Evolutionary conservation across 2,888 invertebrate species (phyloP), one percentile per base, ranked within the genome.

Genomic region (Chorisops tibialis): DNA sequence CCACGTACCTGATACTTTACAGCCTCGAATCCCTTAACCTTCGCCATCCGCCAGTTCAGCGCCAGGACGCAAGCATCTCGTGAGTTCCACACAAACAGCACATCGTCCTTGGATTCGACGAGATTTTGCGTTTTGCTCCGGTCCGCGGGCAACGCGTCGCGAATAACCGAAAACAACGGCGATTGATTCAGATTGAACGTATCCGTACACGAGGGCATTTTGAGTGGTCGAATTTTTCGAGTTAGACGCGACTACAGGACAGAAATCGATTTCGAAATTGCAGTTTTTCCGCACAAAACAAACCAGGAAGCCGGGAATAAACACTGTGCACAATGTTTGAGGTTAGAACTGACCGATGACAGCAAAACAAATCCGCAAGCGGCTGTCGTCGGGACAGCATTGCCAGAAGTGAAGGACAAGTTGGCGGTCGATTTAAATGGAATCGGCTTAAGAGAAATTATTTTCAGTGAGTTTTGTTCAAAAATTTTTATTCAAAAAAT

Each of bases 11-110:
- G 83, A 69, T 81, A 79, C 58, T 76, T 71, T 56, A 81, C 69
- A 41, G 75, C 74, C 52, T 79, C 75, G 22, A 73, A 73, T 60
- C 73, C 74, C 60, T 78, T 72, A 35, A 74, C 68, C 56, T 78
- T 73, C 7, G 77, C 76, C 16, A 77, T 75, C 66, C 82, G 75
- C 71, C 85, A 74, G 74, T 86, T 84, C 64, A 84, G 73, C 22
- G 81, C 81, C 66, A 84, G 72, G 63, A 87, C 74, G 66, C 82
- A 82, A 65, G 79, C 80, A 67, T 84, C 82, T 37, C 79, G 76
- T 1, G 81, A 79, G 69, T 85, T 81, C 87, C 87, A 87, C 5
- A 81, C 81, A 72, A 81, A 87, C 11, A 87, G 72, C 65, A 85
- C 75, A 70, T 85, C 83, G 68, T 86, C 85, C 43, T 81, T 81